Percentiles rank a stretch among this genome's conserved stretches.
Evolutionary conservation across 1,140 invertebrate genomes (phyloP).

Genomic region (Zophobas morio): DNA sequence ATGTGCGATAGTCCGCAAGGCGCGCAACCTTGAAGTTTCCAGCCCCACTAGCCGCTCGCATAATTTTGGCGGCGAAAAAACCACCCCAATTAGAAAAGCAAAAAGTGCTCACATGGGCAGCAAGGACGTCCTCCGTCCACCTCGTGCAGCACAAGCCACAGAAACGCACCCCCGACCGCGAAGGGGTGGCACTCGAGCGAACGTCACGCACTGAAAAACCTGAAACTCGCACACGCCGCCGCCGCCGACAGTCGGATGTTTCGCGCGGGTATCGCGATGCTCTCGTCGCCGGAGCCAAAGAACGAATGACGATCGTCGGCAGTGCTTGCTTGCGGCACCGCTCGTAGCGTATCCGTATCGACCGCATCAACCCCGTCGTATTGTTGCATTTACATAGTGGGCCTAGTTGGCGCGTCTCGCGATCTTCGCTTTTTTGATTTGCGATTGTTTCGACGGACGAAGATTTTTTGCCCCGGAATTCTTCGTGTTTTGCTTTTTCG

Average conservation of each 20-base stretch:
- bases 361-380: slow-evolving; percentile 47
- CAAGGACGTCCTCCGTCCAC: not conserved
- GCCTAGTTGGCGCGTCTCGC: slow-evolving; percentile 12
- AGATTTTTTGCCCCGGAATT: not conserved
- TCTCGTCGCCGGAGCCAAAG: slow-evolving; percentile 41
- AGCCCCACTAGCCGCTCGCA: not conserved
- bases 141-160: slow-evolving; percentile 24
- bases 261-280: slow-evolving; percentile 31
- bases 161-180: slow-evolving; percentile 21
- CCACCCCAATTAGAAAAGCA: not conserved
- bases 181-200: slow-evolving; percentile 29
- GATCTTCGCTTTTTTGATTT: slow-evolving; percentile 18
- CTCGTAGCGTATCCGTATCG: slow-evolving; percentile 48
- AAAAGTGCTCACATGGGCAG: slow-evolving; percentile 36
- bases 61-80: not conserved
- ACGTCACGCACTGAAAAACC: slow-evolving; percentile 42
- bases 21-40: not conserved
- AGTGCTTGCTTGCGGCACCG: slow-evolving; percentile 45
- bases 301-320: slow-evolving; percentile 43
- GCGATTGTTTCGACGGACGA: slow-evolving; percentile 12
- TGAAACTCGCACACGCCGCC: slow-evolving; percentile 20
- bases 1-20: not conserved
- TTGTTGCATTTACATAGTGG: slow-evolving; percentile 41
- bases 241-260: slow-evolving; percentile 21
- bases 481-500: slow-evolving; percentile 3